Conservation (phyloP, 1,140 invertebrate genomes). For the Triops longicaudatus region DNA sequence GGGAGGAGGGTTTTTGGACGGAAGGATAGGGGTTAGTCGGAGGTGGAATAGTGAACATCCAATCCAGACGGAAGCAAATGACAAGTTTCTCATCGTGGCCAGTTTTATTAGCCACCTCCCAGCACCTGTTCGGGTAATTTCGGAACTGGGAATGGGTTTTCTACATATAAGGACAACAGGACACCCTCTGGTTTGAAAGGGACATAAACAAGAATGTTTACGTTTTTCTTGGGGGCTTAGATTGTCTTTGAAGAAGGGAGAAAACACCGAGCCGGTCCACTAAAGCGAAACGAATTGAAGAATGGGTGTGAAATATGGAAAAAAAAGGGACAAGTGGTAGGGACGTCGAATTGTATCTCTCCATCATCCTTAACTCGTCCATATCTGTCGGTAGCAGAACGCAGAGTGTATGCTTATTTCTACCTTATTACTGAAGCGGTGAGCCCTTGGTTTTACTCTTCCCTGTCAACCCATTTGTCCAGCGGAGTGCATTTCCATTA, state of each 20-base stretch:
- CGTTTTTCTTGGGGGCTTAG: neutral
- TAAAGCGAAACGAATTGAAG: neutral
- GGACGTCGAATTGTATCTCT: neutral
- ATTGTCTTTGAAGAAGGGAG: neutral
- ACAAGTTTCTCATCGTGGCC: neutral
- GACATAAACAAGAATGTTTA: neutral
- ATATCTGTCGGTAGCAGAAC: neutral
- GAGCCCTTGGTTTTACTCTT: neutral
- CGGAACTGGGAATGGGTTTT: neutral
- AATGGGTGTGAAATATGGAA: neutral
- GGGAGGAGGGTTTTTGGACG: neutral
- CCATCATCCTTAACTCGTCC: conserved; percentile 11
- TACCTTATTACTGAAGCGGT: neutral
- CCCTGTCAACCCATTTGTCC: no score
- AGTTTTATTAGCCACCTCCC: neutral
- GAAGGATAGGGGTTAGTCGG: neutral
- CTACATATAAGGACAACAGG: neutral
- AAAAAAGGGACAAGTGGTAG: neutral
- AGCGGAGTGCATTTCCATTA: no score
- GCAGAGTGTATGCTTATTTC: neutral
- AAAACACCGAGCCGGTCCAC: neutral
- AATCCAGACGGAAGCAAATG: neutral
- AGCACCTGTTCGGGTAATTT: neutral
- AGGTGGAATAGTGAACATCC: neutral
- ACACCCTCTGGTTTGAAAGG: neutral